phyloP scores from a whole-genome alignment of 2,797 vertebrate species.

The Pangasius sanitwongsei region DNA sequence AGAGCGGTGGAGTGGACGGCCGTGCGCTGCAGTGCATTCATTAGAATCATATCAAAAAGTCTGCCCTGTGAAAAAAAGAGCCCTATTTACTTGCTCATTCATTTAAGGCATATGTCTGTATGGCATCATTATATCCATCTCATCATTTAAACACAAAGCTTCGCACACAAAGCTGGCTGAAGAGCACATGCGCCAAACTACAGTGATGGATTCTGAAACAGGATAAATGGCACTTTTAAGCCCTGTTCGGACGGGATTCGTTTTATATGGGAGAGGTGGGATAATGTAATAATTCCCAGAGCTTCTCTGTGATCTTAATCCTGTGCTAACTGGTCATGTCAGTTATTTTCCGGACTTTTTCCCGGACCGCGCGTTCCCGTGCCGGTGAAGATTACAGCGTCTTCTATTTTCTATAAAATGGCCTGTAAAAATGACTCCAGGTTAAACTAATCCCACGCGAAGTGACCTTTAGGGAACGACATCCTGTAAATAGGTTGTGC shows the following conservation, averaged over 20 bases:
- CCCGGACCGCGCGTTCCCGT: too few relatives aligned
- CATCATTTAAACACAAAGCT: slow-evolving; percentile 43
- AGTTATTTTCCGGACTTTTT: too few relatives aligned
- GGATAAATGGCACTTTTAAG: slow-evolving; percentile 3
- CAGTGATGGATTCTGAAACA: slow-evolving; percentile 29
- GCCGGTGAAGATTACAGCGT: too few relatives aligned
- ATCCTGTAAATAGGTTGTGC: slow-evolving; percentile 8
- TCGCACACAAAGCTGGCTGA: slow-evolving; percentile 10
- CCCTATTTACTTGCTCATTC: slow-evolving; percentile 54
- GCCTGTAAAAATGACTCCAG: too few relatives aligned
- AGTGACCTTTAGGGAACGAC: not conserved
- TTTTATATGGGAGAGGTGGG: too few relatives aligned
- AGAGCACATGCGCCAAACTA: not conserved
- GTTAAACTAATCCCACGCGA: too few relatives aligned
- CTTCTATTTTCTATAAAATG: too few relatives aligned
- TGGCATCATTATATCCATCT: slow-evolving; percentile 47
- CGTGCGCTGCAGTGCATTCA: slow-evolving; percentile 36
- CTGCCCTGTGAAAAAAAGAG: slow-evolving; percentile 34
- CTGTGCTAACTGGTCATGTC: too few relatives aligned
- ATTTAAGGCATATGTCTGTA: slow-evolving; percentile 39
- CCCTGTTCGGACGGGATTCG: too few relatives aligned
- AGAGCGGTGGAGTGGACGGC: slow-evolving; percentile 54
- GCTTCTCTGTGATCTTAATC: too few relatives aligned
- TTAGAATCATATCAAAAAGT: slow-evolving; percentile 60
- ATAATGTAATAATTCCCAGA: too few relatives aligned